Percentiles rank a stretch among this genome's conserved stretches.
phyloP scores from a whole-genome alignment of 92 coral and sea anemone species.

The Umimayanthus chanpuru region DNA sequence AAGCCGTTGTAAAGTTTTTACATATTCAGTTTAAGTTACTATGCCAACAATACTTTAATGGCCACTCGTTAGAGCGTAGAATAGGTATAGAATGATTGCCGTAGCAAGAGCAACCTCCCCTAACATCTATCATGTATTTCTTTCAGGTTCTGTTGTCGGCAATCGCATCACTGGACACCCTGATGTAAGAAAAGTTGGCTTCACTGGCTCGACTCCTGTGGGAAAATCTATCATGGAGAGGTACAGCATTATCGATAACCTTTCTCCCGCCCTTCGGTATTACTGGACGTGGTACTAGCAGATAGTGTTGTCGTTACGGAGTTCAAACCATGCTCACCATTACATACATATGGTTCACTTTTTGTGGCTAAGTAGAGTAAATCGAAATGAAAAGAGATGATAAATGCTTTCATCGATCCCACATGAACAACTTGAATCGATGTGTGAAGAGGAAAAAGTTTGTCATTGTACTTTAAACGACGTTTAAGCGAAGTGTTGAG shows the following conservation, averaged over 20 bases:
- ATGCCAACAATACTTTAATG: no score
- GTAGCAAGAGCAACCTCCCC: not conserved
- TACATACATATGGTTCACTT: no score
- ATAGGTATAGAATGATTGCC: not conserved
- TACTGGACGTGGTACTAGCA: not conserved
- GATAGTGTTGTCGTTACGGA: not conserved
- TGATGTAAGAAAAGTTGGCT: conserved; percentile 93
- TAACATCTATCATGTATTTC: not conserved
- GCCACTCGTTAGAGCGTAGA: not conserved
- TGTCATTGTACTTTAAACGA: no score
- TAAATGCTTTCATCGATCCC: no score
- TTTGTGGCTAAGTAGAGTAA: not conserved
- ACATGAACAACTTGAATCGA: no score
- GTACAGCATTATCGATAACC: conserved; percentile 32
- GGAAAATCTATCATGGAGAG: conserved; percentile 97
- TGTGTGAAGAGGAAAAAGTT: no score
- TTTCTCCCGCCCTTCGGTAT: no score
- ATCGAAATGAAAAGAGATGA: not conserved
- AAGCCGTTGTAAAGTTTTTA: not conserved
- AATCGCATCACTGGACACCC: conserved; percentile 91
- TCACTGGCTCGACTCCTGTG: conserved; percentile 97
- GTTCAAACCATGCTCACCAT: no score
- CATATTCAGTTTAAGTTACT: not conserved
- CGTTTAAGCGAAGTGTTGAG: no score
- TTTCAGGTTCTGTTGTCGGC: conserved; percentile 89